Evolutionary conservation across 2,888 invertebrate genomes (phyloP).

Genomic region (Hypsopygia costalis): DNA sequence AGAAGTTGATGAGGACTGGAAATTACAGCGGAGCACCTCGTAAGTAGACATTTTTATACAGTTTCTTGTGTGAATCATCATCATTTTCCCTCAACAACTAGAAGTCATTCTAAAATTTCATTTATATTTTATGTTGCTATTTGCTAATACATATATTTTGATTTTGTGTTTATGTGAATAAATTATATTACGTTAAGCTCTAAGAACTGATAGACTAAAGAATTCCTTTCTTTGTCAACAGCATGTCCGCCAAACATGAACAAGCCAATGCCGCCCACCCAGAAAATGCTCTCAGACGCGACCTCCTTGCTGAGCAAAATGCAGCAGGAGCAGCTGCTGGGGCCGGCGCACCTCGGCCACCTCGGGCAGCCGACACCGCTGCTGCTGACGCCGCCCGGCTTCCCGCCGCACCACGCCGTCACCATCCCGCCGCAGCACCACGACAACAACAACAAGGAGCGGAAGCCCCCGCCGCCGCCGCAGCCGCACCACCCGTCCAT

Average conservation of each 20-base stretch:
- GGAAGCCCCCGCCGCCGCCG: slow-evolving; percentile 77
- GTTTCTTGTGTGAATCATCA: too few relatives aligned
- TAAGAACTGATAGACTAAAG: too few relatives aligned
- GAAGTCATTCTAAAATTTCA: neutral
- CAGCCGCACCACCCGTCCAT: slow-evolving; percentile 84
- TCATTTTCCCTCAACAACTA: too few relatives aligned
- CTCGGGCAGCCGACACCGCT: slow-evolving; percentile 81
- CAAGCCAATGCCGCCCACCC: slow-evolving; percentile 89
- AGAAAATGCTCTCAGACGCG: slow-evolving; percentile 89
- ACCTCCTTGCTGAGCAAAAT: slow-evolving; percentile 83
- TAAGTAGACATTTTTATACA: slow-evolving; percentile 66
- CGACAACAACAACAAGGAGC: slow-evolving; percentile 80
- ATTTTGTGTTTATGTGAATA: too few relatives aligned
- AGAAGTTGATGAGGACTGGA: slow-evolving; percentile 97
- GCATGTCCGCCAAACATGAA: slow-evolving; percentile 84
- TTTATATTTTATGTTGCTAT: too few relatives aligned
- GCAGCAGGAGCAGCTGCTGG: slow-evolving; percentile 84
- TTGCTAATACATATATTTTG: too few relatives aligned
- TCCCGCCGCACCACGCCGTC: slow-evolving; percentile 87
- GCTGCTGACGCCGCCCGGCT: slow-evolving; percentile 87
- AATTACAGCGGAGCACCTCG: slow-evolving; percentile 92
- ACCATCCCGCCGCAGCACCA: slow-evolving; percentile 84
- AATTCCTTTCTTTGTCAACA: slow-evolving; percentile 39
- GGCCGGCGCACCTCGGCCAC: slow-evolving; percentile 77
- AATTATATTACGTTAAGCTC: too few relatives aligned